These are phyloP conservation scores for Diuraphis noxia DNA, from an alignment of 1,140 invertebrate genomes.

Conservation along the genomic window DNA sequence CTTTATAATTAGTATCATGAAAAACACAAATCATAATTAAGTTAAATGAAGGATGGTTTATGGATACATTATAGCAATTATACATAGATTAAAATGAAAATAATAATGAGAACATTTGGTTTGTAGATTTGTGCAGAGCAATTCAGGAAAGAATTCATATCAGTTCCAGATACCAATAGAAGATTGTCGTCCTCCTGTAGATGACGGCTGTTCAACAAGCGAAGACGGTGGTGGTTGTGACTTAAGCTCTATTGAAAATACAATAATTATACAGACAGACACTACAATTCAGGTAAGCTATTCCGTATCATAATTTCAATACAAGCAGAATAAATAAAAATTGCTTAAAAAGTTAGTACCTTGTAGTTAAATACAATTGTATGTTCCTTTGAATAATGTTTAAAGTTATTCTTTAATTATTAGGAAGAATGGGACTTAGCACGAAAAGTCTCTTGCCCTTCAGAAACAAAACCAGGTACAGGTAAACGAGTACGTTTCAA, in stretches of 20 bases:
- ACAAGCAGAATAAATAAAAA: background rate
- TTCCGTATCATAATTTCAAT: background rate
- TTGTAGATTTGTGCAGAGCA: conserved; percentile 61
- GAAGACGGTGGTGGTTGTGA: conserved; percentile 60
- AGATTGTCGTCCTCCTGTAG: conserved; percentile 64
- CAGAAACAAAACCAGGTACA: conserved; percentile 62
- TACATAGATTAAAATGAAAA: background rate
- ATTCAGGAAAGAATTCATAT: conserved; percentile 63
- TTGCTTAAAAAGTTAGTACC: background rate
- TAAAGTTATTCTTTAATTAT: conserved; percentile 26
- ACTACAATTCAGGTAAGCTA: conserved; percentile 65
- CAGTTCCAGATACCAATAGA: conserved; percentile 68
- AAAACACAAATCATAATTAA: background rate
- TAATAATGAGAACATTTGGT: background rate
- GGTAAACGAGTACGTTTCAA: conserved; percentile 70
- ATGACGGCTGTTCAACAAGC: conserved; percentile 52
- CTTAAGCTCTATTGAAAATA: conserved; percentile 67
- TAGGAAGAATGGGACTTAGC: conserved; percentile 66
- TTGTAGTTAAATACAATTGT: background rate
- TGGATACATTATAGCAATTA: background rate
- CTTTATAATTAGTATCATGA: background rate
- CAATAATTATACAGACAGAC: conserved; percentile 70
- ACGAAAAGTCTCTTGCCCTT: conserved; percentile 67
- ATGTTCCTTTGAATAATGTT: background rate
- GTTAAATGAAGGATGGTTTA: background rate